Evolutionary conservation across 2,797 vertebrate genomes (phyloP), one percentile per base, ranked within the genome.

Genomic region (Spea hammondii): DNA sequence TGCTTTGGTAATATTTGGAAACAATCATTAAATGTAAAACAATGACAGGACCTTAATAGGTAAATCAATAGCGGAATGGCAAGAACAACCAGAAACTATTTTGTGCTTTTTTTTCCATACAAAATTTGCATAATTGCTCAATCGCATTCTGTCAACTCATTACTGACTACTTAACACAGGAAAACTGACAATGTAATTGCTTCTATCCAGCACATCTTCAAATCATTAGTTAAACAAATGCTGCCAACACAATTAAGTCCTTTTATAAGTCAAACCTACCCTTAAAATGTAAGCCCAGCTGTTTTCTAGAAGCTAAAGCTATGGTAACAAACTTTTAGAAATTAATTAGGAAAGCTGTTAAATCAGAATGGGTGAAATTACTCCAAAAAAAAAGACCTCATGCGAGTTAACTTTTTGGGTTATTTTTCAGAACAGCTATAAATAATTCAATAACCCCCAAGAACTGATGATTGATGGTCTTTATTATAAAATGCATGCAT

Each of bases 131-230:
- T 82, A 82, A 82, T 77, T 77, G 70, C 79, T 77, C 79, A 82
- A 77, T 77, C 69, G 67, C 79, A 82, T 54, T 55, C 74, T 82
- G 79, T 82, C 79, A 82, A 82, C 79, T 82, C 79, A 73, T 82
- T 77, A 78, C 80, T 10, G 80, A 82, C 70, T 78, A 78, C 70
- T 82, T 82, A 78, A 74, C 75, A 68, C 65, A 65, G 54, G 70
- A 57, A 74, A 82, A 65, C 80, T 78, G 75, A 78, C 75, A 82
- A 77, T 74, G 49, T 82, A 82, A 82, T 78, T 77, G 75, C 75
- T 78, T 77, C 68, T 12, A 74, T 78, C 54, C 70, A 73, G 62
- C 70, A 69, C 55, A 64, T 77, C 57, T 82, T 69, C 65, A 74
- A 77, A 74, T 74, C 80, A 82, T 78, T 82, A 82, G 70, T 82